These are phyloP conservation scores for Circaetus gallicus DNA, from an alignment of 2,113 vertebrate genomes.

Conservation along the genomic window DNA sequence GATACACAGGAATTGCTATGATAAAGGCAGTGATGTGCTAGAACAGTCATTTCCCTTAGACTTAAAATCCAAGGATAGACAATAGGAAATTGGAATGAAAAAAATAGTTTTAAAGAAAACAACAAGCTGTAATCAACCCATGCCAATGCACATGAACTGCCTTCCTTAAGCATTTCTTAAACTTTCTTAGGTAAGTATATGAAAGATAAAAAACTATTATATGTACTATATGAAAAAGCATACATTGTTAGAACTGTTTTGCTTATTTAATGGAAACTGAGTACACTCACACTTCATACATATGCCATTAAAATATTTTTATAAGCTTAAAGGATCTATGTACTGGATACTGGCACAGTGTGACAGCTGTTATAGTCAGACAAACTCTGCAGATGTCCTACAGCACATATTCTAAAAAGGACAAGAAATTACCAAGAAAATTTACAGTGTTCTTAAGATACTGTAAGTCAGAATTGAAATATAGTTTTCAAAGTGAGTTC, in stretches of 20 bases:
- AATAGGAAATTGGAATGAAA: background rate
- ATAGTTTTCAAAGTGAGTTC: background rate
- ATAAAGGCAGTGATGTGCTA: background rate
- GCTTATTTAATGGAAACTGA: background rate
- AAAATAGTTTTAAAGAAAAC: background rate
- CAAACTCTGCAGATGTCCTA: background rate
- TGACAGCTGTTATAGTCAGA: background rate
- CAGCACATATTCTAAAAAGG: background rate
- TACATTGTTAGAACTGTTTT: background rate
- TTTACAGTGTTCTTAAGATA: background rate
- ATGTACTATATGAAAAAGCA: background rate
- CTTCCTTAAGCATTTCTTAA: background rate
- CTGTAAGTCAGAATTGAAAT: background rate
- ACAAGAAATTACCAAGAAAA: background rate
- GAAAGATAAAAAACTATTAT: background rate
- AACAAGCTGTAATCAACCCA: background rate
- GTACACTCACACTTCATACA: background rate
- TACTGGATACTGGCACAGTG: background rate
- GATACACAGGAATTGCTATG: background rate
- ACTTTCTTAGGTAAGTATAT: background rate
- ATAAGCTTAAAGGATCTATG: background rate
- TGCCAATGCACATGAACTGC: background rate
- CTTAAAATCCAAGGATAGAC: background rate
- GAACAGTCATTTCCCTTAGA: background rate
- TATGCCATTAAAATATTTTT: background rate